Conservation (phyloP, 2,113 vertebrate species). For the Leucopsar rothschildi region DNA sequence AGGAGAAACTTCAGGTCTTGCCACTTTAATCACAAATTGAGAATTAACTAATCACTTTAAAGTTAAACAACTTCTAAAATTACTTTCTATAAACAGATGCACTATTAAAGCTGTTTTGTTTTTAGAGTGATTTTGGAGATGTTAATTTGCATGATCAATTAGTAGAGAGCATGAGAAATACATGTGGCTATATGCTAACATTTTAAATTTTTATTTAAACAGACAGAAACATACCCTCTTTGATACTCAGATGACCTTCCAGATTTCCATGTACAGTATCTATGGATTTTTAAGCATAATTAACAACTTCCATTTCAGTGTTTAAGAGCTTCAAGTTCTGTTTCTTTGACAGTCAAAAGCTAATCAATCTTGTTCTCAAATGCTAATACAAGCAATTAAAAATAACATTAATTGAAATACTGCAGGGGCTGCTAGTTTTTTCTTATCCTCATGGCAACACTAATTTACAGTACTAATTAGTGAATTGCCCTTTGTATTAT, state of each 20-base stretch:
- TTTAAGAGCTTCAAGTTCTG: conserved; percentile 64
- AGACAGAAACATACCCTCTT: conserved; percentile 27
- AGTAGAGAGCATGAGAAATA: conserved; percentile 21
- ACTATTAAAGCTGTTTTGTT: conserved; percentile 43
- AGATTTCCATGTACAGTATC: conserved; percentile 54
- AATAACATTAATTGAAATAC: conserved; percentile 77
- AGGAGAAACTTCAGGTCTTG: background rate
- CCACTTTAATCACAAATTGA: conserved; percentile 23
- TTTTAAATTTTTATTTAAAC: conserved; percentile 37
- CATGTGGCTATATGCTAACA: conserved; percentile 6
- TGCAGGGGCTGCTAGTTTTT: conserved; percentile 53
- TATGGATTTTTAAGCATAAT: conserved; percentile 72
- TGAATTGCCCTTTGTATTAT: conserved; percentile 62
- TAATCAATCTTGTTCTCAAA: conserved; percentile 76
- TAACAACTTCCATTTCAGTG: conserved; percentile 66
- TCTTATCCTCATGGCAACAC: conserved; percentile 66
- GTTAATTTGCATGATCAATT: conserved; percentile 46
- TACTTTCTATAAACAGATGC: conserved; percentile 44
- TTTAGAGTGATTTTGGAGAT: conserved; percentile 49
- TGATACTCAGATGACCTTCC: conserved; percentile 61
- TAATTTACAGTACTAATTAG: conserved; percentile 74
- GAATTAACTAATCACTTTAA: conserved; percentile 40
- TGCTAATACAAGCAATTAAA: conserved; percentile 77
- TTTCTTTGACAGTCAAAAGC: conserved; percentile 71
- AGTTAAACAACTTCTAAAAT: conserved; percentile 54